Conservation (phyloP, 2,113 vertebrate species). For the Xiphias gladius region DNA sequence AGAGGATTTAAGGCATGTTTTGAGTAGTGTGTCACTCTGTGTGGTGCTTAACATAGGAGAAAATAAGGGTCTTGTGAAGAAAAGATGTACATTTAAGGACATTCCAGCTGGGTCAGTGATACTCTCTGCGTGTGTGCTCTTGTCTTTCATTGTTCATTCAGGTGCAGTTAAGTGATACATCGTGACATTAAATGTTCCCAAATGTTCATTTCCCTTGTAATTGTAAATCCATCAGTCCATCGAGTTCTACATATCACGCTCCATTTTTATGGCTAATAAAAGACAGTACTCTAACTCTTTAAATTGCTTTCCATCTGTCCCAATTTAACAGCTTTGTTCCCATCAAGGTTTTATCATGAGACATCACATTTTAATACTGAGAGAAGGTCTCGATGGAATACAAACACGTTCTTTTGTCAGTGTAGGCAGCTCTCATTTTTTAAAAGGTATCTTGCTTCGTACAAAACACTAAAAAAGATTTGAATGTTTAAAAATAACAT, state of each 20-base stretch:
- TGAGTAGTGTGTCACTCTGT: conserved; percentile 47
- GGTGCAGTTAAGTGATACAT: conserved; percentile 16
- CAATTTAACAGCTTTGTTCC: conserved; percentile 66
- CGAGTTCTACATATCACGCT: conserved; percentile 32
- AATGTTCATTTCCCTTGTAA: conserved; percentile 38
- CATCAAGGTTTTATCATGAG: conserved; percentile 61
- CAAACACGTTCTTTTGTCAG: conserved; percentile 3
- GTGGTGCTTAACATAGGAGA: conserved; percentile 2
- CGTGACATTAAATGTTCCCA: conserved; percentile 45
- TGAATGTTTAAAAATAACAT: not conserved
- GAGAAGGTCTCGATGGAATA: conserved; percentile 11
- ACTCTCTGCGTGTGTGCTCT: conserved; percentile 9
- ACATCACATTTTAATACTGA: conserved; percentile 43
- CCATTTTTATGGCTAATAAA: conserved; percentile 63
- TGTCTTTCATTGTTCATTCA: conserved; percentile 45
- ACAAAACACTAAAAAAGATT: not conserved
- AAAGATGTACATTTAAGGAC: conserved; percentile 38
- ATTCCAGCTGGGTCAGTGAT: conserved; percentile 51
- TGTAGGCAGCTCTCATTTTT: conserved; percentile 2
- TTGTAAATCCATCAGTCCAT: conserved; percentile 45
- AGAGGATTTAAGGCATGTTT: conserved; percentile 48
- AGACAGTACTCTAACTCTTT: conserved; percentile 47
- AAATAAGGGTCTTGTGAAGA: conserved; percentile 24
- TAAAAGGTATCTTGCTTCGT: not conserved
- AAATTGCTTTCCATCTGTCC: conserved; percentile 74